Percentiles rank a stretch among this genome's conserved stretches.
Evolutionary conservation across 2,113 vertebrate species (phyloP).

Genomic region (Panurus biarmicus): DNA sequence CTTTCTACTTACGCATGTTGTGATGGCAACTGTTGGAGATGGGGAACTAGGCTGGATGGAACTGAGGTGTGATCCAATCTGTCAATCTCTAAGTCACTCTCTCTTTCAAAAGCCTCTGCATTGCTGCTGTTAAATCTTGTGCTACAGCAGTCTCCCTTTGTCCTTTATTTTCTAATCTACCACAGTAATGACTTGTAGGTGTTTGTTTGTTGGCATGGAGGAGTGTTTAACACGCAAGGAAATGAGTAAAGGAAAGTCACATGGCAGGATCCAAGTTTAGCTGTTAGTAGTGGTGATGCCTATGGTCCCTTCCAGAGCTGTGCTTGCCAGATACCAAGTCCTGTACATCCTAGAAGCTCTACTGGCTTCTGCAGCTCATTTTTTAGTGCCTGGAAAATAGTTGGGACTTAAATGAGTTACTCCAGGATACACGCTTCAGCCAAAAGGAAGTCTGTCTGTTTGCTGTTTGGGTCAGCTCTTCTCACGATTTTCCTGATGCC

Average conservation of each 20-base stretch:
- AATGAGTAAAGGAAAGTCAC: neutral
- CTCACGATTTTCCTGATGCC: neutral
- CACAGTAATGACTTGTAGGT: neutral
- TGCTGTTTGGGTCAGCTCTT: neutral
- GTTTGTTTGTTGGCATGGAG: neutral
- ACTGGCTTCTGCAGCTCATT: neutral
- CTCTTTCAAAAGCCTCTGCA: neutral
- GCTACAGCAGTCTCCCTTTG: neutral
- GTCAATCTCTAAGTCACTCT: neutral
- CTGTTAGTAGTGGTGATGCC: neutral
- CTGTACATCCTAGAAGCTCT: neutral
- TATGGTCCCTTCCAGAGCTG: neutral
- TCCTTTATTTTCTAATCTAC: neutral
- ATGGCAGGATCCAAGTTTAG: neutral
- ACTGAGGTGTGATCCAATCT: conserved; percentile 24
- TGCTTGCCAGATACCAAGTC: neutral
- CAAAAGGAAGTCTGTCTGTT: neutral
- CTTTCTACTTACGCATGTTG: neutral
- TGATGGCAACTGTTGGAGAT: conserved; percentile 7
- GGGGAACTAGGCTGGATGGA: neutral
- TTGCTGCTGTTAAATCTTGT: neutral
- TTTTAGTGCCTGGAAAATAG: neutral
- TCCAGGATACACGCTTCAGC: neutral
- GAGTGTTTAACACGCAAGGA: neutral
- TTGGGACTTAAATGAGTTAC: neutral